Conservation (phyloP, 2,888 invertebrate genomes). For the Drosophila diplacantha region DNA sequence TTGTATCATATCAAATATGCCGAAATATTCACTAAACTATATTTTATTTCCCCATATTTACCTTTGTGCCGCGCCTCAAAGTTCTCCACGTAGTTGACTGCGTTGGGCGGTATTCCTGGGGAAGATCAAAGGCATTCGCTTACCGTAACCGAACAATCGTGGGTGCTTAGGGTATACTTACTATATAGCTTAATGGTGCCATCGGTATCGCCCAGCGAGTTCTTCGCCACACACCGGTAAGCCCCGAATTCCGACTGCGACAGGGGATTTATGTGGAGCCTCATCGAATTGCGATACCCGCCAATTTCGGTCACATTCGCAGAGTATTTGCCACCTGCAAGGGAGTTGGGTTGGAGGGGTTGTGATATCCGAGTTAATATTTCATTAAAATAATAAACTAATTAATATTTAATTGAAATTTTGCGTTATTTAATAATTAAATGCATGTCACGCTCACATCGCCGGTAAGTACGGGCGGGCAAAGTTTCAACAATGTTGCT, state of each 20-base stretch:
- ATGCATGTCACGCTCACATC: constrained; percentile 53
- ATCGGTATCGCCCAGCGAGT: constrained; percentile 89
- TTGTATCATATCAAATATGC: not conserved
- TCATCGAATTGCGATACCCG: constrained; percentile 87
- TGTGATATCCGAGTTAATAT: constrained; percentile 35
- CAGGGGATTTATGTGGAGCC: constrained; percentile 84
- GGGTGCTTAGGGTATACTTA: constrained; percentile 79
- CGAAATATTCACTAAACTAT: not conserved
- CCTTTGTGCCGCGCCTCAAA: constrained; percentile 77
- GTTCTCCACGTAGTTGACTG: constrained; percentile 77
- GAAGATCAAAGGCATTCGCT: not conserved
- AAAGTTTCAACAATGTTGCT: constrained; percentile 50
- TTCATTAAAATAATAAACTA: constrained; percentile 51
- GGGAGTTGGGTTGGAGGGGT: not conserved
- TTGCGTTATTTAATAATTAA: constrained; percentile 64
- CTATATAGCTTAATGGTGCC: constrained; percentile 89
- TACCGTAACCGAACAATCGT: not conserved
- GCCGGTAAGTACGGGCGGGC: constrained; percentile 14
- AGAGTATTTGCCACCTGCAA: constrained; percentile 83
- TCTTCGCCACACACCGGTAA: constrained; percentile 90
- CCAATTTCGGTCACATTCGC: constrained; percentile 84
- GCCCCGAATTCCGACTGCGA: constrained; percentile 85
- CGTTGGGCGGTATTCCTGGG: constrained; percentile 77
- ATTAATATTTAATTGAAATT: constrained; percentile 62
- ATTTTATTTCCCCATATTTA: constrained; percentile 48